Evolutionary conservation across 2,797 vertebrate genomes (phyloP).

Genomic region (Odontamblyopus lacepedii): DNA sequence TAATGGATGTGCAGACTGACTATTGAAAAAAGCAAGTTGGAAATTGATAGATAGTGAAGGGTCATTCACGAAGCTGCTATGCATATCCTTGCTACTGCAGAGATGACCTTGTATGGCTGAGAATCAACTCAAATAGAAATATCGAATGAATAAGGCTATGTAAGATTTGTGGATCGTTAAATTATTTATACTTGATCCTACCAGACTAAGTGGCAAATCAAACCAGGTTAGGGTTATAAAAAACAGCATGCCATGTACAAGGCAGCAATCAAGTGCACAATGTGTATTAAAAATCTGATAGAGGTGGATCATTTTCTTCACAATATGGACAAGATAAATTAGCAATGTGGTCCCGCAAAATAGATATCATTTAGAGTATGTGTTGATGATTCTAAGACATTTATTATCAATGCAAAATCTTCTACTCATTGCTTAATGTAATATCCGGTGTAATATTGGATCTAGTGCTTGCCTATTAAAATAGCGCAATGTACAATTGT

Average conservation of each 20-base stretch:
- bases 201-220: constrained; percentile 26
- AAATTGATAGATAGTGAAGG: not conserved
- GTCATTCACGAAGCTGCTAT: not conserved
- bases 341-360: constrained; percentile 19
- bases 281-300: constrained; percentile 40
- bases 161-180: not conserved
- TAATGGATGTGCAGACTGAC: constrained; percentile 34
- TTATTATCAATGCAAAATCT: not conserved
- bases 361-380: constrained; percentile 18
- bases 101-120: not conserved
- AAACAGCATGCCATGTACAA: constrained; percentile 4
- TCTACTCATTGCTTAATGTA: too few species aligned
- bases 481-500: not conserved
- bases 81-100: not conserved
- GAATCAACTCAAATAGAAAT: not conserved
- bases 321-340: constrained; percentile 41
- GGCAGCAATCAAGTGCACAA: constrained; percentile 37
- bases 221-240: constrained; percentile 2
- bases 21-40: not conserved
- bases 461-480: not conserved
- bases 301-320: constrained; percentile 39
- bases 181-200: constrained; percentile 18
- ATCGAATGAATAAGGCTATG: not conserved
- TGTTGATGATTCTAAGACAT: constrained; percentile 18
- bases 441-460: too few species aligned